Base-by-base conservation (phyloP, 2,113 vertebrate genomes). In the Catharus bicknelli region DNA sequence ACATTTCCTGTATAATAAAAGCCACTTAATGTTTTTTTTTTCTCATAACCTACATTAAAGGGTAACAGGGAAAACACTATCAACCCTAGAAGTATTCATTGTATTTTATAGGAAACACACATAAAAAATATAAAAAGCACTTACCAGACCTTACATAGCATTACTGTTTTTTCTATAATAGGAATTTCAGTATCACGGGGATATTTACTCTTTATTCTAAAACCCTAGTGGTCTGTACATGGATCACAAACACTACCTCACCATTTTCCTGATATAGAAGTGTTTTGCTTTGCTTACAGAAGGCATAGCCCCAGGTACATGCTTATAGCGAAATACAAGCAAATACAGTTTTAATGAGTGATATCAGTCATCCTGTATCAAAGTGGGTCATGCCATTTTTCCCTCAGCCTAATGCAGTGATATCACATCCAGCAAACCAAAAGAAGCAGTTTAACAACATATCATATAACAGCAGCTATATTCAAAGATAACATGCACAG, bases 1-100 rank as follows among this genome's bases (percentile, higher is more conserved):
- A 94, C 80, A 76, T 78, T 90, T 95, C 83, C 86, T 89, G 63
- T 80, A 67, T 51, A 91, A 90, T 73, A 90, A 96, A 94, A 94
- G 45, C 69, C 47, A 80, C 58, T 85, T 84, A 64, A 86, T 76
- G 27, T 62, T 90, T 67, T 76, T 72, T 36, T 74, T 75, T 74
- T 23, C 69, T 85, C 38, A 86, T 83, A 94, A 67, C 42, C 72
- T 88, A 80, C 67, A 81, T 69, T 58, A 83, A 68, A 38, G 13
- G 36, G 5, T 36, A 81, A 85, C 32, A 40, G 61, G 50, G 6
- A 84, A 96, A 91, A 78, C 8, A 5, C 13, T 80, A 73, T 73
- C 58, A 78, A 34, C 27, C 58, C 55, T 68, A 55, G 85, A 92
- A 90, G 10, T 47, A 59, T 48, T 86, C 30, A 25, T 32, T 9